phyloP scores from a whole-genome alignment of 1,140 invertebrate genomes.

The Drosophila littoralis region DNA sequence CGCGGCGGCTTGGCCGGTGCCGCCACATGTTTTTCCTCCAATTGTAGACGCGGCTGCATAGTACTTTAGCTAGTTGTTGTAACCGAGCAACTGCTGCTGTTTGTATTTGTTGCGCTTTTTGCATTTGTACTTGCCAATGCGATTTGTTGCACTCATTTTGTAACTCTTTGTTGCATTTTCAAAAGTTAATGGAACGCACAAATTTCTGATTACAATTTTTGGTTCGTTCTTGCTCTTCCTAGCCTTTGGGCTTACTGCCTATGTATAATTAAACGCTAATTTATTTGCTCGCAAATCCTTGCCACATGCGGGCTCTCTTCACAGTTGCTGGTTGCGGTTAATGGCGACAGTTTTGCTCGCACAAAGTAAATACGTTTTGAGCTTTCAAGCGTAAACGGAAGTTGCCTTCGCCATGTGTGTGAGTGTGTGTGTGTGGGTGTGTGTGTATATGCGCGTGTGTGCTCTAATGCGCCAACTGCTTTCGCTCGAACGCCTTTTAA shows the following conservation, averaged over 20 bases:
- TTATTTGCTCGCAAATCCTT: conserved; percentile 65
- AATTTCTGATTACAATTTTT: conserved; percentile 2
- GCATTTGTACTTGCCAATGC: conserved; percentile 41
- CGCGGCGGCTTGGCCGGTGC: conserved; percentile 69
- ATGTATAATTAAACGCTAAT: conserved; percentile 79
- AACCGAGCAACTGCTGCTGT: conserved; percentile 32
- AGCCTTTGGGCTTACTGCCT: conserved; percentile 15
- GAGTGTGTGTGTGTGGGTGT: conserved; percentile 6
- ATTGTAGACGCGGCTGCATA: conserved; percentile 59
- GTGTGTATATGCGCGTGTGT: conserved; percentile 14
- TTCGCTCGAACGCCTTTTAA: conserved; percentile 81
- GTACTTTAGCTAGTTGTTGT: conserved; percentile 5
- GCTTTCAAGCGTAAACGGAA: conserved; percentile 75
- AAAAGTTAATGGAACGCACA: conserved; percentile 10
- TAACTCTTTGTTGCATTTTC: conserved; percentile 56
- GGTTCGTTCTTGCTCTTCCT: background rate
- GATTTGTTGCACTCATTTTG: conserved; percentile 60
- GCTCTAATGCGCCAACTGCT: conserved; percentile 68
- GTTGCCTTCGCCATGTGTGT: conserved; percentile 12
- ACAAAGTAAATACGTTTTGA: conserved; percentile 70
- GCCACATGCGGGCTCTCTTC: conserved; percentile 33
- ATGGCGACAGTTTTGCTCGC: conserved; percentile 71
- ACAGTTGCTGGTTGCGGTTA: conserved; percentile 65
- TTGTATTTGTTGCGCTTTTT: conserved; percentile 43
- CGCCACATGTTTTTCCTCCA: conserved; percentile 53